A percentile compares a stretch with the other conserved stretches of the same genome.
Evolutionary conservation across 2,113 vertebrate species (phyloP).

Genomic region (Seriola rivoliana): DNA sequence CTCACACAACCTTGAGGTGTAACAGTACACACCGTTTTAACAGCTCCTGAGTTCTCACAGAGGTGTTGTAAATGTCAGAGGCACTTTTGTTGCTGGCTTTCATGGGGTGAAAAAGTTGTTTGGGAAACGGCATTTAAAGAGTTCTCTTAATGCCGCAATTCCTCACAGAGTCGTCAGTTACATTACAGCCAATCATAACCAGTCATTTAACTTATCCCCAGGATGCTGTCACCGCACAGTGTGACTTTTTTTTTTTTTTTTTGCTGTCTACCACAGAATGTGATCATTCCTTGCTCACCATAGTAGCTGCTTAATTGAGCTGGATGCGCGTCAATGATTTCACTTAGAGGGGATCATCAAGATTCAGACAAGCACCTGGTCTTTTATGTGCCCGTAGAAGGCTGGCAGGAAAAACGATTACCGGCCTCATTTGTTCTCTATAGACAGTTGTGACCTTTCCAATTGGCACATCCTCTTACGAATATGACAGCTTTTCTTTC

Average conservation of each 20-base stretch:
- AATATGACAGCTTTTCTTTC: constrained; percentile 80
- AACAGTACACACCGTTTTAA: constrained; percentile 52
- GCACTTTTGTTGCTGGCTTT: constrained; percentile 4
- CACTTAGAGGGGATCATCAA: constrained; percentile 78
- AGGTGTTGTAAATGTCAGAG: constrained; percentile 35
- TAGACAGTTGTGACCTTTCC: constrained; percentile 83
- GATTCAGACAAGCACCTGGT: constrained; percentile 81
- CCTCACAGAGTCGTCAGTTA: constrained; percentile 15
- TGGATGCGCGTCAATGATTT: constrained; percentile 76
- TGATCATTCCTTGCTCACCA: constrained; percentile 54
- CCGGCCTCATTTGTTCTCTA: constrained; percentile 79
- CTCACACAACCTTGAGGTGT: constrained; percentile 67
- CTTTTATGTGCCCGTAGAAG: constrained; percentile 77
- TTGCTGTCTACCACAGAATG: constrained; percentile 30
- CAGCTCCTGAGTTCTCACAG: constrained; percentile 39
- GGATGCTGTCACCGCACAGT: constrained; percentile 27
- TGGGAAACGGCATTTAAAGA: constrained; percentile 33
- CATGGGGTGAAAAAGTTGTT: constrained; percentile 13
- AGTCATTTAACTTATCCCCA: constrained; percentile 44
- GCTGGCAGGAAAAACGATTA: constrained; percentile 81
- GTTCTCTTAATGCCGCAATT: constrained; percentile 8
- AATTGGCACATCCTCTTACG: constrained; percentile 76
- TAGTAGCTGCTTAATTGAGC: constrained; percentile 74
- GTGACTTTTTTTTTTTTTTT: constrained; percentile 45
- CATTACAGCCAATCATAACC: constrained; percentile 47